These are phyloP conservation scores for Montipora cactus DNA, from an alignment of 64 coral and sea anemone species.

Conservation along the genomic window DNA sequence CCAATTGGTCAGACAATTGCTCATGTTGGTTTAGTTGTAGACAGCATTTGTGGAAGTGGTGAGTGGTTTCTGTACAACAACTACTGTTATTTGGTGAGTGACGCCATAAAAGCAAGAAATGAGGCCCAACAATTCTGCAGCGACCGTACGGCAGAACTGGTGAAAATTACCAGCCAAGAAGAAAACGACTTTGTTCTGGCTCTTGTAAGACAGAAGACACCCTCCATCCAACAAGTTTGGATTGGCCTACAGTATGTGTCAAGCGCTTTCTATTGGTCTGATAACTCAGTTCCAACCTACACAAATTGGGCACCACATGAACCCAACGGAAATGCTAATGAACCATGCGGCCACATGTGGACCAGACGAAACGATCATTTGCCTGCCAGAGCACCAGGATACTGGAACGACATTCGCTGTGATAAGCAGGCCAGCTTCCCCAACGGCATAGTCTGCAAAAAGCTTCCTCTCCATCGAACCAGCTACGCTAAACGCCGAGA, in stretches of 20 bases:
- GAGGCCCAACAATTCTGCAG: not conserved
- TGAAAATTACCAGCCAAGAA: constrained; percentile 8
- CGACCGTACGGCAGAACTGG: not conserved
- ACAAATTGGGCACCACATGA: not conserved
- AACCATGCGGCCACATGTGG: constrained; percentile 7
- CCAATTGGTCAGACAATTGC: too few relatives aligned
- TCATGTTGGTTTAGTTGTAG: too few relatives aligned
- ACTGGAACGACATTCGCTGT: not conserved
- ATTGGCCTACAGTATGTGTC: constrained; percentile 22
- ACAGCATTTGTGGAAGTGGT: too few relatives aligned
- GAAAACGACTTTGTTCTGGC: constrained; percentile 34
- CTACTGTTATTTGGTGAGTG: constrained; percentile 6
- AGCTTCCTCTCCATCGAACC: not conserved
- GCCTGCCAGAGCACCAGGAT: not conserved
- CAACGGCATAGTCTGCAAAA: constrained; percentile 11
- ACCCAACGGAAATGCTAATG: not conserved
- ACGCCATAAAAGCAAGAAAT: not conserved
- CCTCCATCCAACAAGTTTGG: constrained; percentile 1
- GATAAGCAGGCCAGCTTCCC: fast-evolving
- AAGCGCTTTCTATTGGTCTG: not conserved
- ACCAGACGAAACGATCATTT: not conserved
- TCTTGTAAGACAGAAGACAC: not conserved
- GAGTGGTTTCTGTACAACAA: not conserved
- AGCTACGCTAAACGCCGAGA: not conserved
- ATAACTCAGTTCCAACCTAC: constrained; percentile 9